Evolutionary conservation across 2,797 vertebrate species (phyloP).

Genomic region (Centroberyx gerrardi): DNA sequence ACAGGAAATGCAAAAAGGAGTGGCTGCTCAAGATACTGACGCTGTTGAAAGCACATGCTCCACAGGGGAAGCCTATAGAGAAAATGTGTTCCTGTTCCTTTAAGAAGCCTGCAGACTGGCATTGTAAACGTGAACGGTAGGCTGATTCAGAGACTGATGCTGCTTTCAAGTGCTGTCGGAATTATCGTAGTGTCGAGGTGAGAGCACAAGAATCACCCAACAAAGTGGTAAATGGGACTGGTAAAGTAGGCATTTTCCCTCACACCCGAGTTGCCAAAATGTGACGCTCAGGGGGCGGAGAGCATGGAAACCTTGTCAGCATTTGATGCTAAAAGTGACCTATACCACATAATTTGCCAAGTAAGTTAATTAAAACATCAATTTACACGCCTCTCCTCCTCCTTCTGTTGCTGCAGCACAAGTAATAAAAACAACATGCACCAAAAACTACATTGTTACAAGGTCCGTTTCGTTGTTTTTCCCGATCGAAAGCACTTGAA

Average conservation of each 20-base stretch:
- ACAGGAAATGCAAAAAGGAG: conserved; percentile 79
- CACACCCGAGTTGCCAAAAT: conserved; percentile 33
- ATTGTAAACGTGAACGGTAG: conserved; percentile 98
- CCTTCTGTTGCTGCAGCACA: conserved; percentile 35
- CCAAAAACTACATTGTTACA: conserved; percentile 47
- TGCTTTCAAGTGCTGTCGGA: conserved; percentile 81
- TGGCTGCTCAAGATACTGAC: conserved; percentile 79
- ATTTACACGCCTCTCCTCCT: conserved; percentile 35
- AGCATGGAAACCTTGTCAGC: conserved; percentile 45
- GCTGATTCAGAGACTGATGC: conserved; percentile 88
- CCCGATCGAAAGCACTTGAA: conserved; percentile 34
- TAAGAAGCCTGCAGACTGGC: conserved; percentile 98
- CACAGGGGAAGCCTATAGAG: conserved; percentile 76
- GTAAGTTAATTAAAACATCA: conserved; percentile 33
- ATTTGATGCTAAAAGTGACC: conserved; percentile 62
- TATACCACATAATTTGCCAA: conserved; percentile 20
- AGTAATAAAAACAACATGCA: conserved; percentile 63
- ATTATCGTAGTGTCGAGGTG: neutral
- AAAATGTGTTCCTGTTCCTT: conserved; percentile 93
- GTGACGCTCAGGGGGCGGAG: conserved; percentile 29
- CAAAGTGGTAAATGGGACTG: too few relatives aligned
- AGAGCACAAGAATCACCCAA: too few relatives aligned
- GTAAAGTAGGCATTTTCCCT: neutral
- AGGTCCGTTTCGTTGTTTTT: conserved; percentile 56
- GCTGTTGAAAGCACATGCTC: conserved; percentile 82